These are phyloP conservation scores for Gadus chalcogrammus DNA, from an alignment of 2,113 vertebrate species.

Conservation along the genomic window DNA sequence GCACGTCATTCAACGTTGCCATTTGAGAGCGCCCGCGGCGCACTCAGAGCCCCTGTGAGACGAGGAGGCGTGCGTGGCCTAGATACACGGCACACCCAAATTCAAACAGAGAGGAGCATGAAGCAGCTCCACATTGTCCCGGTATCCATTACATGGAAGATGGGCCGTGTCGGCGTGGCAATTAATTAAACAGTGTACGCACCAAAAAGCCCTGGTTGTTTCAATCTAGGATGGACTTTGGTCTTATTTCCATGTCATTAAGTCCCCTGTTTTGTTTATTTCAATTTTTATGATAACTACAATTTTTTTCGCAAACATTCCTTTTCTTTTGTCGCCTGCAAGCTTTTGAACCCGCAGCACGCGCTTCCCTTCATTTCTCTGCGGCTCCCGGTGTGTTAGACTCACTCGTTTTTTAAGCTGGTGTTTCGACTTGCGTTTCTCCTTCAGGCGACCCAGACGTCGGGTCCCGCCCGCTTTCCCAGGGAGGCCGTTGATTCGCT, in stretches of 20 bases:
- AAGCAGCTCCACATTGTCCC: neutral
- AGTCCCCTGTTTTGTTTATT: too few relatives aligned
- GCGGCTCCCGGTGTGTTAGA: slow-evolving; percentile 3
- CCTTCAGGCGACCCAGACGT: slow-evolving; percentile 85
- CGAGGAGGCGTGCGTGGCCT: slow-evolving; percentile 34
- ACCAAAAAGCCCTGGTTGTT: too few relatives aligned
- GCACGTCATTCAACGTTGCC: slow-evolving; percentile 12
- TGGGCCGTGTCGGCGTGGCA: too few relatives aligned
- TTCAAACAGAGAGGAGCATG: slow-evolving; percentile 8
- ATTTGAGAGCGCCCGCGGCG: slow-evolving; percentile 35
- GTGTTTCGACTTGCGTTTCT: slow-evolving; percentile 98
- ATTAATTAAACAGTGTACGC: neutral
- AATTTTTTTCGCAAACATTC: too few relatives aligned
- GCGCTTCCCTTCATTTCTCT: neutral
- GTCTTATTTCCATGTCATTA: too few relatives aligned
- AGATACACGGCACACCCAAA: slow-evolving; percentile 44
- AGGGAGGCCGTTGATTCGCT: slow-evolving; percentile 87
- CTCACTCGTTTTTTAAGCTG: slow-evolving; percentile 94
- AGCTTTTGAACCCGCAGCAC: neutral
- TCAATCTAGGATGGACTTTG: too few relatives aligned
- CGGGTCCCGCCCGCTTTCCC: slow-evolving; percentile 77
- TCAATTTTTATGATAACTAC: too few relatives aligned
- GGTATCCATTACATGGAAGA: too few relatives aligned
- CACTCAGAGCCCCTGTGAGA: slow-evolving; percentile 44
- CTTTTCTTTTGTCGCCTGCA: too few relatives aligned